A percentile compares a stretch with the other conserved stretches of the same genome.
Evolutionary conservation across 1,140 invertebrate genomes (phyloP).

Genomic region (Neodiprion virginianus): DNA sequence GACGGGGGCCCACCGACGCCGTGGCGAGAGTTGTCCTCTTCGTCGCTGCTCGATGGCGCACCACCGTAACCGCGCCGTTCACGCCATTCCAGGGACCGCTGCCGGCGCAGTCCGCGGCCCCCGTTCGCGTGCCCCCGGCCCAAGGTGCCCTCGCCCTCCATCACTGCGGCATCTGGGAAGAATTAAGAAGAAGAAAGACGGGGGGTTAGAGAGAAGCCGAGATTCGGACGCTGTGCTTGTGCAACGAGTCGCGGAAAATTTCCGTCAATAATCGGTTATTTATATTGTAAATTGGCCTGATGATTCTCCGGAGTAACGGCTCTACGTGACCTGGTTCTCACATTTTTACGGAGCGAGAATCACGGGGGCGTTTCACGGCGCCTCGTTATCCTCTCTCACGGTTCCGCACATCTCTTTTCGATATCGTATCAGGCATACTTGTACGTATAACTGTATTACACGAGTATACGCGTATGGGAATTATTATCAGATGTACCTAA

Average conservation of each 20-base stretch:
- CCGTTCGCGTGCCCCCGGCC: constrained; percentile 54
- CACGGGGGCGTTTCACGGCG: too few species aligned
- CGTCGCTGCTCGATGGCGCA: constrained; percentile 66
- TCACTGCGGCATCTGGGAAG: constrained; percentile 58
- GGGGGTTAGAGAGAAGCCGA: not conserved
- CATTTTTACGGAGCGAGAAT: too few species aligned
- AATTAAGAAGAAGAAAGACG: constrained; percentile 5
- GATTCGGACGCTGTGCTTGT: not conserved
- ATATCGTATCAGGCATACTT: too few species aligned
- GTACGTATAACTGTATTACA: too few species aligned
- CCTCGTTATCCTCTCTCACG: too few species aligned
- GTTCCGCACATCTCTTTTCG: too few species aligned
- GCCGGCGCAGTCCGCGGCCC: constrained; percentile 63
- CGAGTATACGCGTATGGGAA: too few species aligned
- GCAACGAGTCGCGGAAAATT: not conserved
- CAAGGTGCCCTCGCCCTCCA: constrained; percentile 58
- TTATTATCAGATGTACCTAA: too few species aligned
- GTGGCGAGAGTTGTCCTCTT: constrained; percentile 66
- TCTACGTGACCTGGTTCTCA: too few species aligned
- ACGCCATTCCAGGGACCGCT: constrained; percentile 69
- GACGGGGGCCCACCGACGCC: constrained; percentile 46
- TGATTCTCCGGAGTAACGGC: not conserved
- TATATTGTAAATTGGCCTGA: not conserved
- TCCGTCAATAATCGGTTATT: too few species aligned
- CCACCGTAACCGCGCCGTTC: constrained; percentile 65